These are phyloP conservation scores for Saccostrea cuccullata DNA, from an alignment of 1,140 invertebrate genomes.

Conservation along the genomic window DNA sequence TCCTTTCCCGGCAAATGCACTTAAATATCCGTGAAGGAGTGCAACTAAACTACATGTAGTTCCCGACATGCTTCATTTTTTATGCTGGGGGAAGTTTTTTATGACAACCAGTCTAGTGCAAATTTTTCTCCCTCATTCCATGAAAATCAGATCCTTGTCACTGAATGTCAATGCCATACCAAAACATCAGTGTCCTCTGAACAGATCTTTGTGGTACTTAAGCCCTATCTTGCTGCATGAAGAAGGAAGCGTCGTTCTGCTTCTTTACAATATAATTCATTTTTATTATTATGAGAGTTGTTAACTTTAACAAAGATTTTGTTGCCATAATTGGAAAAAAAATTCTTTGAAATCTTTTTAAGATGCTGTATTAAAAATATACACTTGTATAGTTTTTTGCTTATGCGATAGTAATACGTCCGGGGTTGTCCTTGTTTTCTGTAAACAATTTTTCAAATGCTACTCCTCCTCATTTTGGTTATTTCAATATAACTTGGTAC, in stretches of 20 bases:
- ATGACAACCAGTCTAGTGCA: constrained; percentile 38
- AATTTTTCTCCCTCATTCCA: constrained; percentile 12
- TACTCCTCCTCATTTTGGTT: no score
- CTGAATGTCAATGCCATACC: constrained; percentile 30
- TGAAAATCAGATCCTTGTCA: not conserved
- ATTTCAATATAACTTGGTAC: no score
- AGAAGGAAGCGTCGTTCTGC: constrained; percentile 54
- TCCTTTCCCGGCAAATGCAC: constrained; percentile 47
- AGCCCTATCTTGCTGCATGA: constrained; percentile 39
- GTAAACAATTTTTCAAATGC: no score
- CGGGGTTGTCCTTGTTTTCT: no score
- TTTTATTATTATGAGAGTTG: no score
- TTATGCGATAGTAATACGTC: no score
- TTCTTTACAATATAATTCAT: constrained; percentile 35
- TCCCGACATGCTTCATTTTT: constrained; percentile 33
- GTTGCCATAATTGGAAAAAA: no score
- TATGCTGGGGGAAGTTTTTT: not conserved
- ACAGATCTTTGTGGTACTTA: constrained; percentile 26
- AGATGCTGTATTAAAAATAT: no score
- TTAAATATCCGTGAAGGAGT: constrained; percentile 54
- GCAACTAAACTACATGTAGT: constrained; percentile 47
- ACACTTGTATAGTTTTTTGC: no score
- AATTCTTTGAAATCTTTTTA: no score
- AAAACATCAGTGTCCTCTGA: constrained; percentile 50
- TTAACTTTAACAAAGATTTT: no score